Conservation (phyloP, 2,888 invertebrate species). For the Torymus texanus region DNA sequence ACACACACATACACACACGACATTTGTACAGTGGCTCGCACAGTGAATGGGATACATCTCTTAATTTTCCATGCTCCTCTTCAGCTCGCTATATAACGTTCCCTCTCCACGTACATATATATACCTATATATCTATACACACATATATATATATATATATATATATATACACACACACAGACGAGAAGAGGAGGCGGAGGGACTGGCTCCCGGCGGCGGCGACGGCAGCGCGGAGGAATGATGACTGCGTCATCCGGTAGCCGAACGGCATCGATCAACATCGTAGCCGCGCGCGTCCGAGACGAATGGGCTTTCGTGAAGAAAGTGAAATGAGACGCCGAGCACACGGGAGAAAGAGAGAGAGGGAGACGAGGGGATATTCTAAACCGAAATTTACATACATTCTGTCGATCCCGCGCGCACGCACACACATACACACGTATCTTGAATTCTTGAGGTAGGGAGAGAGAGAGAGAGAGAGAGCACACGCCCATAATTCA, state of each 20-base stretch:
- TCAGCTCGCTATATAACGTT: neutral
- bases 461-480: neutral
- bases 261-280: slow-evolving; percentile 49
- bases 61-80: slow-evolving; percentile 61
- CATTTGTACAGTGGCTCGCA: too few species aligned
- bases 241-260: slow-evolving; percentile 49
- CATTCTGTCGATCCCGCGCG: neutral
- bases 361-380: slow-evolving; percentile 1
- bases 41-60: slow-evolving; percentile 59
- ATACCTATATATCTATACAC: too few species aligned
- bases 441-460: slow-evolving; percentile 5
- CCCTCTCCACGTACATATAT: too few species aligned
- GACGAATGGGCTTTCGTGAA: slow-evolving; percentile 36
- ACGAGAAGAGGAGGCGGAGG: too few species aligned
- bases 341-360: neutral
- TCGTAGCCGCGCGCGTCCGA: slow-evolving; percentile 14
- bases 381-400: slow-evolving; percentile 43
- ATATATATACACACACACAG: too few species aligned
- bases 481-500: slow-evolving; percentile 39
- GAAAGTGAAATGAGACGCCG: slow-evolving; percentile 26
- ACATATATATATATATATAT: too few species aligned
- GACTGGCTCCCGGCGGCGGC: too few species aligned
- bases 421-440: neutral
- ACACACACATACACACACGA: too few species aligned
- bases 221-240: neutral